Conservation (phyloP, 2,113 vertebrate genomes). For the Passer montanus region DNA sequence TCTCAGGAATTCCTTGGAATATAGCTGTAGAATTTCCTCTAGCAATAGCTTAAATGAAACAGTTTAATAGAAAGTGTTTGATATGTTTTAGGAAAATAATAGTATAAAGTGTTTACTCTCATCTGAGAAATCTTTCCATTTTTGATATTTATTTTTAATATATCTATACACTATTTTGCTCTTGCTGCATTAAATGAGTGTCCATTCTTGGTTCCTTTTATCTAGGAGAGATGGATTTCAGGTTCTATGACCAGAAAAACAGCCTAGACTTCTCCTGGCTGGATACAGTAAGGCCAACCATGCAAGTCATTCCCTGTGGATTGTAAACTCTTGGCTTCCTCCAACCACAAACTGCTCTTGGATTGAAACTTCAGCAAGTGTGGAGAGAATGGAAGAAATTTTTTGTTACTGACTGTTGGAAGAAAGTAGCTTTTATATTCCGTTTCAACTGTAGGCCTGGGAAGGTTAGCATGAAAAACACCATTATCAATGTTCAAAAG, state of each 20-base stretch:
- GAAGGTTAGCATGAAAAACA: not conserved
- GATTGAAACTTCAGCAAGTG: not conserved
- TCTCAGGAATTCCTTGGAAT: not conserved
- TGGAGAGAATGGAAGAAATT: not conserved
- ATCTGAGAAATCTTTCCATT: not conserved
- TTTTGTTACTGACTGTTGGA: conserved; percentile 12
- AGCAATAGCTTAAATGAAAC: not conserved
- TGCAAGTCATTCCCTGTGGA: conserved; percentile 70
- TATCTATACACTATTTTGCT: rapidly evolving
- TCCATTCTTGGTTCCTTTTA: not conserved
- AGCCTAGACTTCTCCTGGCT: conserved; percentile 63
- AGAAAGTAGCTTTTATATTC: conserved; percentile 11
- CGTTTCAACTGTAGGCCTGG: not conserved
- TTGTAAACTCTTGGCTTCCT: conserved; percentile 31
- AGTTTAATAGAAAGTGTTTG: too few species aligned
- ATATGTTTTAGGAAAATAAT: not conserved
- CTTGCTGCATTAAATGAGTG: not conserved
- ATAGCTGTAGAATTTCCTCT: not conserved
- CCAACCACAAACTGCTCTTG: not conserved
- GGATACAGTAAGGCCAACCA: conserved; percentile 52
- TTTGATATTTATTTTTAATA: not conserved
- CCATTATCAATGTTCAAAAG: not conserved
- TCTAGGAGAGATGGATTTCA: conserved; percentile 65
- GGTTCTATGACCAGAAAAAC: conserved; percentile 59
- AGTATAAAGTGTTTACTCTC: not conserved